A percentile compares a stretch with the other conserved stretches of the same genome.
phyloP scores from a whole-genome alignment of 2,113 vertebrate species.

The Apteryx owenii region DNA sequence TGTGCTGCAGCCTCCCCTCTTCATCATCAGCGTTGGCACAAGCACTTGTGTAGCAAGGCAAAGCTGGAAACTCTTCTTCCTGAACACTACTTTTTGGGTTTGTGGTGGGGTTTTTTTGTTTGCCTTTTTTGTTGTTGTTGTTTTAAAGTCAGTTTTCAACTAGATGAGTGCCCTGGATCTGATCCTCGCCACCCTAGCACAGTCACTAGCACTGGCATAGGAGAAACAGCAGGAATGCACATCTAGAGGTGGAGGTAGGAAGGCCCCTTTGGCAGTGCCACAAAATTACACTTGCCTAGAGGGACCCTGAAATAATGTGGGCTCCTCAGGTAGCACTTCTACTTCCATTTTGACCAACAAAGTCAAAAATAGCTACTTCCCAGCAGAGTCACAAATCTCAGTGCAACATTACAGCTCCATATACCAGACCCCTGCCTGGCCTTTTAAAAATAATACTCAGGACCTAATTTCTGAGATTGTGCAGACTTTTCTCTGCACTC shows the following conservation, averaged over 20 bases:
- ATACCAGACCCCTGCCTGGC: too few relatives aligned
- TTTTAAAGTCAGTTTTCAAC: not conserved
- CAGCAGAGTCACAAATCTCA: too few relatives aligned
- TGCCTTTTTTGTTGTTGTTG: not conserved
- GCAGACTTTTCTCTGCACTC: too few relatives aligned
- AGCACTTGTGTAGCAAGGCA: not conserved
- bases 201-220: not conserved
- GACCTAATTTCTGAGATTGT: too few relatives aligned
- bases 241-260: not conserved
- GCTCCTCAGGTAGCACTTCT: too few relatives aligned
- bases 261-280: not conserved
- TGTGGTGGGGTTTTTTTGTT: not conserved
- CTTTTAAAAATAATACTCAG: too few relatives aligned
- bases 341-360: too few relatives aligned
- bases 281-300: not conserved
- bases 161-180: not conserved
- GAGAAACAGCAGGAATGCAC: not conserved
- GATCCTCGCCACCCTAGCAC: not conserved
- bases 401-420: too few relatives aligned
- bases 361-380: too few relatives aligned
- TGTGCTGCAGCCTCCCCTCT: not conserved
- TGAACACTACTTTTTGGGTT: accelerated
- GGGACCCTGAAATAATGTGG: too few relatives aligned
- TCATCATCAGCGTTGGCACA: not conserved
- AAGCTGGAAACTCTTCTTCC: not conserved